Percentiles rank a stretch among this genome's conserved stretches.
Conservation (phyloP, 2,113 vertebrate species). For the Bujurquina vittata region DNA sequence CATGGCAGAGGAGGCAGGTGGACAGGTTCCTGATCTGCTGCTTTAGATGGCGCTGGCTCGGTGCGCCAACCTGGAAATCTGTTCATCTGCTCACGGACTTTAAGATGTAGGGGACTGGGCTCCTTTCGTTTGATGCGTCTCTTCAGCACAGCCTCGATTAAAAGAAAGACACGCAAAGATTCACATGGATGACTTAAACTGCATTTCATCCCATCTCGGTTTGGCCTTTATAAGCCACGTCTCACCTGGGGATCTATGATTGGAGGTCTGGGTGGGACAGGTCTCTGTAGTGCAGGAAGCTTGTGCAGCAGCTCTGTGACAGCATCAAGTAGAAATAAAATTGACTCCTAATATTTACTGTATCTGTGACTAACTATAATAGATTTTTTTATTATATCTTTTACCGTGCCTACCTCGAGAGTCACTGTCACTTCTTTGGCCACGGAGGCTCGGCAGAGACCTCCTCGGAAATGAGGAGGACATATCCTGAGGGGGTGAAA, state of each 20-base stretch:
- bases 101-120: slow-evolving; percentile 31
- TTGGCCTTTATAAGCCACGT: background rate
- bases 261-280: slow-evolving; percentile 50
- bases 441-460: background rate
- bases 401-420: slow-evolving; percentile 63
- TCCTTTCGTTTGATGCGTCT: slow-evolving; percentile 31
- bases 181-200: background rate
- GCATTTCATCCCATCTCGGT: background rate
- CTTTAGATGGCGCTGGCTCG: background rate
- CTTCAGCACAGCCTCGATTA: slow-evolving; percentile 44
- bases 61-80: slow-evolving; percentile 52
- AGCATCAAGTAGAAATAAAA: background rate
- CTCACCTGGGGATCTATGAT: slow-evolving; percentile 77
- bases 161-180: background rate
- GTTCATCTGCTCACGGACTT: slow-evolving; percentile 24
- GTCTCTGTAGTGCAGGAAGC: slow-evolving; percentile 11
- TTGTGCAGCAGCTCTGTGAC: slow-evolving; percentile 24
- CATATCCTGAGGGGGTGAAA: background rate
- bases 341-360: background rate
- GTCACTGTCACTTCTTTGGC: slow-evolving; percentile 53
- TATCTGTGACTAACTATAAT: background rate
- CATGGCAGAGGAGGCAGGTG: slow-evolving; percentile 26
- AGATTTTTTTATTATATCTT: too few relatives aligned
- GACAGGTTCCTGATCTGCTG: slow-evolving; percentile 6
- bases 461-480: background rate